Evolutionary conservation across 2,797 vertebrate genomes (phyloP).

Genomic region (Glyptemys insculpta): DNA sequence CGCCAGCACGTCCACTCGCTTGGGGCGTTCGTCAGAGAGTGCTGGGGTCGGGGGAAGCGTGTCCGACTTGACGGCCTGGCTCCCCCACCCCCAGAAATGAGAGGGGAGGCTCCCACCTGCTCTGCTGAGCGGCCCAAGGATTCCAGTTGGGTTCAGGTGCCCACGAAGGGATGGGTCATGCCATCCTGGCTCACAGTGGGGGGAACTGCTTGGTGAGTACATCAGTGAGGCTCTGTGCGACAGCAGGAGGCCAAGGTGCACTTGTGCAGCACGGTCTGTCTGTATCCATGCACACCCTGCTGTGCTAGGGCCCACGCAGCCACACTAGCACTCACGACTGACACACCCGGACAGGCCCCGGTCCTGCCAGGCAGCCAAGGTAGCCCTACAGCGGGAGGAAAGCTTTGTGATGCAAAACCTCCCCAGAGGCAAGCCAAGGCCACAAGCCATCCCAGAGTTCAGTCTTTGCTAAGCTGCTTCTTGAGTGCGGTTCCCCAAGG

Average conservation of each 20-base stretch:
- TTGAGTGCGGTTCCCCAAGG: not conserved
- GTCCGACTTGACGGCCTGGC: too few species aligned
- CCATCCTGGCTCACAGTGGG: not conserved
- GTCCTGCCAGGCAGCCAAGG: not conserved
- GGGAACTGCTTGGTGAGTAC: too few species aligned
- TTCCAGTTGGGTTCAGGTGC: not conserved
- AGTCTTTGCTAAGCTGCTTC: not conserved
- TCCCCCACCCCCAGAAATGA: not conserved
- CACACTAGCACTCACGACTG: not conserved
- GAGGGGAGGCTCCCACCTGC: too few species aligned
- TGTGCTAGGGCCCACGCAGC: not conserved
- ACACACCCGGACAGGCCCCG: too few species aligned
- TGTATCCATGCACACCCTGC: not conserved
- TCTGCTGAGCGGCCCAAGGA: not conserved
- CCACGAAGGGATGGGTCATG: not conserved
- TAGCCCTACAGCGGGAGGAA: not conserved
- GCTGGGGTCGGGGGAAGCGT: not conserved
- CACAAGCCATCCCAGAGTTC: not conserved
- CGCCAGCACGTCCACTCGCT: too few species aligned
- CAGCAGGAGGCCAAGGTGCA: not conserved
- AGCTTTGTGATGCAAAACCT: not conserved
- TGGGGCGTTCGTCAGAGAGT: not conserved
- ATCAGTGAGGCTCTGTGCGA: not conserved
- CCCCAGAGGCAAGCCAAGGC: not conserved
- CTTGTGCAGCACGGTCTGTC: not conserved